Base-by-base conservation (phyloP, 2,888 invertebrate genomes). In the Cancer borealis region DNA sequence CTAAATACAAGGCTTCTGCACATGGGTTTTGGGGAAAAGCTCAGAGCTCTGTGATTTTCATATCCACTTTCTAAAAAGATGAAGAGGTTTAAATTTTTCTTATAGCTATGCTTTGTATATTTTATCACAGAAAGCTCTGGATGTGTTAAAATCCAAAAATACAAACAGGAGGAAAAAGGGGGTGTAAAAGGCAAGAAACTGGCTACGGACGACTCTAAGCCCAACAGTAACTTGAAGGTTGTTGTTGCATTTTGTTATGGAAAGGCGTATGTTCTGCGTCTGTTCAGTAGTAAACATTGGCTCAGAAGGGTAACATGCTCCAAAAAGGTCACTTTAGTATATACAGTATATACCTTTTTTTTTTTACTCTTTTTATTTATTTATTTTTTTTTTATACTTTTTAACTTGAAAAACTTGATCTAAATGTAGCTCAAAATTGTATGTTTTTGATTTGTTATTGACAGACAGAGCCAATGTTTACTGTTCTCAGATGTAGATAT, bases 81-180 rank as follows among this genome's bases (percentile, higher is more conserved):
- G 46, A 84, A 39, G 91, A 39, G 66, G 30, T 60, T 5, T 91
- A 17, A 39, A 49, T 91, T 12, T 49, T 60, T 49, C 93, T 91
- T 60, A 93, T 26, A 84, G 17, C 79, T 49, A 87, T 46, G 79
- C 87, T 39, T 87, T 93, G 79, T 49, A 47, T 93, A 49, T 39
- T 92, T 79, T 54, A 94, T 94, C 94, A 94, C 92, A 94, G 91
- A 94, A 94, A 94, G 94, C 94, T 94, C 94, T 92, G 94, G 92
- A 94, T 94, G 94, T 94, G 94, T 94, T 94, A 94, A 94, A 94
- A 94, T 94, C 94, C 94, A 94, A 94, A 94, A 94, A 94, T 94
- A 94, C 94, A 94, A 94, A 94, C 94, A 94, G 92, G 94, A 94
- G 94, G 94, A 94, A 91, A 94, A 92, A 94, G 92, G 94, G 94